A percentile compares a stretch with the other conserved stretches of the same genome.
phyloP scores from a whole-genome alignment of 2,888 invertebrate genomes.

The Scaptomyza caliginosa region DNA sequence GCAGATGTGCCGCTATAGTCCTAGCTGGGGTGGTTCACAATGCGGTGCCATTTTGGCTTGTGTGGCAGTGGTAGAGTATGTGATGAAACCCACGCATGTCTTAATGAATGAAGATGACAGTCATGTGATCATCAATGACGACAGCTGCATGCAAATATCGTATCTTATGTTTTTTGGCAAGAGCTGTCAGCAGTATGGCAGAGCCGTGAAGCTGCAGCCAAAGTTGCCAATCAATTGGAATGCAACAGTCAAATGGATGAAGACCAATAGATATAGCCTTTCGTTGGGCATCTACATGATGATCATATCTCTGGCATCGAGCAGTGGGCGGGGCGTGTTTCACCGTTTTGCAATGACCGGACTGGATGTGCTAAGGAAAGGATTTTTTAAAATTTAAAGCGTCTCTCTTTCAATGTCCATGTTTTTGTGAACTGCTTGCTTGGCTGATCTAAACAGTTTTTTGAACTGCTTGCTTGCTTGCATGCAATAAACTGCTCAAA shows the following conservation, averaged over 20 bases:
- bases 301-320: slow-evolving; percentile 83
- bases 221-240: slow-evolving; percentile 10
- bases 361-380: slow-evolving; percentile 28
- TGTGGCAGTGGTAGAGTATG: slow-evolving; percentile 91
- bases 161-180: slow-evolving; percentile 60
- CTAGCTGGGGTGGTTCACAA: slow-evolving; percentile 90
- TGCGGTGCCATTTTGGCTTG: slow-evolving; percentile 91
- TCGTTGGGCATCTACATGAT: slow-evolving; percentile 87
- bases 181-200: slow-evolving; percentile 85
- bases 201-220: slow-evolving; percentile 10
- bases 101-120: slow-evolving; percentile 83
- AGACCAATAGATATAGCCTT: slow-evolving; percentile 86
- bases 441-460: slow-evolving; percentile 13
- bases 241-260: slow-evolving; percentile 84
- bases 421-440: background rate
- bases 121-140: slow-evolving; percentile 37
- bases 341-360: slow-evolving; percentile 29
- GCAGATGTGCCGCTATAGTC: slow-evolving; percentile 89
- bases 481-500: slow-evolving; percentile 15
- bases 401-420: background rate
- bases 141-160: slow-evolving; percentile 51
- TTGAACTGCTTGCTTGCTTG: background rate
- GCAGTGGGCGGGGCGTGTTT: slow-evolving; percentile 23
- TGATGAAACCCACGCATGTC: slow-evolving; percentile 88
- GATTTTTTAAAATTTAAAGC: slow-evolving; percentile 33